Percentiles rank a stretch among this genome's conserved stretches.
Evolutionary conservation across 2,797 vertebrate species (phyloP).

Genomic region (Rhynchonycteris naso): DNA sequence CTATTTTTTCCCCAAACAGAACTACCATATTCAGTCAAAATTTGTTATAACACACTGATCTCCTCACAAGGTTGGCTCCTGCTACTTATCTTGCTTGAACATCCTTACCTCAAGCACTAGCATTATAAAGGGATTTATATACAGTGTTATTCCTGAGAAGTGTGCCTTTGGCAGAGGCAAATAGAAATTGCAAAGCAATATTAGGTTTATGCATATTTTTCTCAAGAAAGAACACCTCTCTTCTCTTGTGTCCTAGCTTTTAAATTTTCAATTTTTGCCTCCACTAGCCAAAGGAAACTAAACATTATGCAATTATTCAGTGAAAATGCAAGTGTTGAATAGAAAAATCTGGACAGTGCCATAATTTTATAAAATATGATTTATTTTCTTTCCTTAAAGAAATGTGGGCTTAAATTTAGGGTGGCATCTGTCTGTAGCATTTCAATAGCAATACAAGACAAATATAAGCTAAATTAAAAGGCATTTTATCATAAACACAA

Average conservation of each 20-base stretch:
- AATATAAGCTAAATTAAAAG: neutral
- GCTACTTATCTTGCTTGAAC: slow-evolving; percentile 59
- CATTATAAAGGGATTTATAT: slow-evolving; percentile 63
- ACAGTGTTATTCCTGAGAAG: slow-evolving; percentile 59
- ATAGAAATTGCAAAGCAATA: slow-evolving; percentile 70
- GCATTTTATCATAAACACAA: neutral
- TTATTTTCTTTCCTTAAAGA: neutral
- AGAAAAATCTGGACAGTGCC: slow-evolving; percentile 7
- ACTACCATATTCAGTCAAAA: slow-evolving; percentile 45
- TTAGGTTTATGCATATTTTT: slow-evolving; percentile 71
- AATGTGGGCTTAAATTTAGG: neutral
- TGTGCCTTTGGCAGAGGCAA: slow-evolving; percentile 63
- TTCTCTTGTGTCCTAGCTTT: slow-evolving; percentile 41
- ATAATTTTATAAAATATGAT: slow-evolving; percentile 32
- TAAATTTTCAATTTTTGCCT: slow-evolving; percentile 73
- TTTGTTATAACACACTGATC: slow-evolving; percentile 58
- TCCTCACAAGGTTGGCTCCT: slow-evolving; percentile 35
- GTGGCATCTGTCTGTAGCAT: neutral
- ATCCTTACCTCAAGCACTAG: slow-evolving; percentile 59
- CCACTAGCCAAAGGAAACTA: slow-evolving; percentile 63
- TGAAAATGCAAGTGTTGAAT: slow-evolving; percentile 41
- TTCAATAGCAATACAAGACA: neutral
- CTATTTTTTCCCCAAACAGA: neutral
- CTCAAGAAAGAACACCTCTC: slow-evolving; percentile 24
- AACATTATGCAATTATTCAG: slow-evolving; percentile 50